These are phyloP conservation scores for Aleiodes leptofemur DNA, from an alignment of 2,888 invertebrate genomes.

Conservation along the genomic window DNA sequence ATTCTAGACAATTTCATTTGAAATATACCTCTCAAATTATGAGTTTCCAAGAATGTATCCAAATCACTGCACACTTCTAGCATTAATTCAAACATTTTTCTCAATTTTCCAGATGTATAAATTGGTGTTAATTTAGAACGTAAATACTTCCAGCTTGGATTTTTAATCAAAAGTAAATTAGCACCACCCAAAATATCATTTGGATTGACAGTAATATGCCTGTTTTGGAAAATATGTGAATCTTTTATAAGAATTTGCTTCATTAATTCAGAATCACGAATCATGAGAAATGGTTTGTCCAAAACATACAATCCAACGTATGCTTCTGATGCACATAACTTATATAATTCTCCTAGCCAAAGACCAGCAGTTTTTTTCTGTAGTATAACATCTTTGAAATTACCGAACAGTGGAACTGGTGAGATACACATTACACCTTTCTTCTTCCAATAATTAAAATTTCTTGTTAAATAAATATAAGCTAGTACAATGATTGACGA, in stretches of 20 bases:
- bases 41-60: slow-evolving; percentile 52
- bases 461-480: slow-evolving; percentile 65
- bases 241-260: slow-evolving; percentile 76
- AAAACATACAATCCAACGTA: slow-evolving; percentile 73
- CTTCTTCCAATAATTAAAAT: slow-evolving; percentile 70
- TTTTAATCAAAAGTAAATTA: slow-evolving; percentile 75
- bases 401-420: too few relatives aligned
- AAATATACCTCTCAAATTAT: slow-evolving; percentile 57
- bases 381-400: too few relatives aligned
- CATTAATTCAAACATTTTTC: slow-evolving; percentile 67
- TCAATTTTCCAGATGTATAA: slow-evolving; percentile 71
- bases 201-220: slow-evolving; percentile 66
- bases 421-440: slow-evolving; percentile 70
- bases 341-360: slow-evolving; percentile 72
- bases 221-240: slow-evolving; percentile 74
- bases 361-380: slow-evolving; percentile 66
- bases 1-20: slow-evolving; percentile 19
- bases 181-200: slow-evolving; percentile 71
- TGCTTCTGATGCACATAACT: slow-evolving; percentile 63
- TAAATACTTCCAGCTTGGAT: slow-evolving; percentile 74
- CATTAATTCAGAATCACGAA: slow-evolving; percentile 75
- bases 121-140: slow-evolving; percentile 75
- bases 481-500: slow-evolving; percentile 38
- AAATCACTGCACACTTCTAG: slow-evolving; percentile 60
- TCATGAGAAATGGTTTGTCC: slow-evolving; percentile 74